Evolutionary conservation across 1,140 invertebrate species (phyloP), one percentile per base, ranked within the genome.

Genomic region (Heliconius nattereri): DNA sequence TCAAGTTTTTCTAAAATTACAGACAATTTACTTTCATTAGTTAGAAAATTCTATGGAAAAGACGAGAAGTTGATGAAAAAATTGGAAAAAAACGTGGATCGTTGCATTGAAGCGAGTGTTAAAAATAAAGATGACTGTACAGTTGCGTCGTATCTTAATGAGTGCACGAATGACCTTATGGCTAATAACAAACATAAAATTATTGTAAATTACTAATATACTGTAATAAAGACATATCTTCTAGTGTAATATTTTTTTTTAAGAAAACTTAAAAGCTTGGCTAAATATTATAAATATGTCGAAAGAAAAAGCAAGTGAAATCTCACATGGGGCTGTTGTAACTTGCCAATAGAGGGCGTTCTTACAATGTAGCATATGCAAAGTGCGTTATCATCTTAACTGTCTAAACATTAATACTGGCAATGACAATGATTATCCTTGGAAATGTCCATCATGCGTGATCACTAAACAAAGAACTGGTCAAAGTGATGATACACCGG

Each of bases 141-240:
- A 2, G 73, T 93, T n/a, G 92, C 91, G 0, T 83, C 91, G 0
- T 78, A 83, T 29, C 85, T 94, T 0, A 94, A 94, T 70, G 86
- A 87, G 0, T 94, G 92, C 60, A 94, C 91, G 8, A 94, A 93
- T 75, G 87, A 88, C 32, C 79, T 94, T 5, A 92, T 94, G 91
- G 78, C 84, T 3, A 83, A 76, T 74, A 92, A 90, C 71, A 93
- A 94, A 83, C 90, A 90, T 76, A 91, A 89, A 82, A 80, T 92
- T 70, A 80, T 79, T 71, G 80, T 92, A 0, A 91, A 94, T 60
- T 89, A 90, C 81, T 90, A 74, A 87, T 26, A 83, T 52, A 78
- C 80, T 20, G 60, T 72, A 79, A 60, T 70, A 81, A 72, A 72
- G 6, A 52, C 19, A 45, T 45, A 45, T 40, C 40, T 40, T 45